A percentile compares a stretch with the other conserved stretches of the same genome.
These are phyloP conservation scores for Corythornis leucogaster DNA, from an alignment of 2,797 vertebrate species.

Conservation along the genomic window DNA sequence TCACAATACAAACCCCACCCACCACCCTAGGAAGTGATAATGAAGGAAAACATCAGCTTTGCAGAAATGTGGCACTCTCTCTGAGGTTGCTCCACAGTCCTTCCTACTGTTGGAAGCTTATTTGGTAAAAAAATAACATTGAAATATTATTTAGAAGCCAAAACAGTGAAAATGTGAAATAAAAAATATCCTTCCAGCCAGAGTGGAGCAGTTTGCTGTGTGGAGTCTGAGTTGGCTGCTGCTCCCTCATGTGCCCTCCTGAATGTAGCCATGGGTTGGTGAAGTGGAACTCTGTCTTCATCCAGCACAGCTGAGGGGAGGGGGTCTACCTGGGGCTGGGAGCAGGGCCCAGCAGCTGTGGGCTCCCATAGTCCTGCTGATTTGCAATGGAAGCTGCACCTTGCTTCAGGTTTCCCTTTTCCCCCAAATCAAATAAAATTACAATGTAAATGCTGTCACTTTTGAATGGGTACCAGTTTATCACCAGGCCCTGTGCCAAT, in stretches of 20 bases:
- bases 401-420: background rate
- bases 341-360: background rate
- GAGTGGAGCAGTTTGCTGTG: slow-evolving; percentile 47
- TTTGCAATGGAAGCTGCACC: background rate
- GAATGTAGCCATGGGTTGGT: background rate
- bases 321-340: background rate
- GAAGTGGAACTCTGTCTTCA: background rate
- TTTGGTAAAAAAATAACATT: background rate
- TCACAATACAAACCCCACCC: background rate
- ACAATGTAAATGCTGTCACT: background rate
- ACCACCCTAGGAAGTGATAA: background rate
- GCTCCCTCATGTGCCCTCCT: background rate
- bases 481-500: background rate
- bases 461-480: background rate
- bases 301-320: accelerated
- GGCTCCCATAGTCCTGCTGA: background rate
- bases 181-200: slow-evolving; percentile 31
- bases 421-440: background rate
- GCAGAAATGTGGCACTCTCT: background rate
- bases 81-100: background rate
- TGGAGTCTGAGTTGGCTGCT: background rate
- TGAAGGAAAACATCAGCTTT: background rate
- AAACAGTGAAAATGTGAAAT: slow-evolving; percentile 41
- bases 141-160: slow-evolving; percentile 32
- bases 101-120: slow-evolving; percentile 1